Evolutionary conservation across 2,888 invertebrate genomes (phyloP).

Genomic region (Ophion ellenae): DNA sequence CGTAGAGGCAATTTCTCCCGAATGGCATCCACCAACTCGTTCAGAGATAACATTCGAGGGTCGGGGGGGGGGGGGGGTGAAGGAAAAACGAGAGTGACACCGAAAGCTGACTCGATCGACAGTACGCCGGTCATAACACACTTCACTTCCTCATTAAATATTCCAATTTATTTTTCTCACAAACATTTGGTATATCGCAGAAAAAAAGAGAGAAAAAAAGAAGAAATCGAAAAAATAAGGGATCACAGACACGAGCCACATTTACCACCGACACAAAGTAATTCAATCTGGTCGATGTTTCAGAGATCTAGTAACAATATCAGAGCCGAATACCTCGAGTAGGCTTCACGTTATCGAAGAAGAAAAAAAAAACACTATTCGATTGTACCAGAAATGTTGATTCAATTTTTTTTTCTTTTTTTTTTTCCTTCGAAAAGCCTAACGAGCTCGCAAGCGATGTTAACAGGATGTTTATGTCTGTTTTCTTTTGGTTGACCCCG

Average conservation of each 20-base stretch:
- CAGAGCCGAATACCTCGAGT: constrained; percentile 40
- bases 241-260: constrained; percentile 51
- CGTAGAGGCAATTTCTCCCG: neutral
- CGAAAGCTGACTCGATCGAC: constrained; percentile 48
- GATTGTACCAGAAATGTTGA: neutral
- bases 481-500: constrained; percentile 77
- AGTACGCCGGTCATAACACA: neutral
- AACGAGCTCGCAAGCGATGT: constrained; percentile 74
- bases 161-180: constrained; percentile 17
- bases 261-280: constrained; percentile 55
- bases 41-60: neutral
- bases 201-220: neutral
- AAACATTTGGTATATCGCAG: neutral
- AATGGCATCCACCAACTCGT: neutral
- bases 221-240: neutral
- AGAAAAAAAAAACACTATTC: constrained; percentile 27
- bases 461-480: constrained; percentile 79
- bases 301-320: constrained; percentile 54
- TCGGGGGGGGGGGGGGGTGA: neutral
- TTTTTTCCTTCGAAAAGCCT: constrained; percentile 61
- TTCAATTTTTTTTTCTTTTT: constrained; percentile 28
- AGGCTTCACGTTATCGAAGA: constrained; percentile 39
- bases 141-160: constrained; percentile 13
- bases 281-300: constrained; percentile 40
- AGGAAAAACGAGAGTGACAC: neutral